Conservation (phyloP, 2,113 vertebrate genomes). For the Cyanistes caeruleus region DNA sequence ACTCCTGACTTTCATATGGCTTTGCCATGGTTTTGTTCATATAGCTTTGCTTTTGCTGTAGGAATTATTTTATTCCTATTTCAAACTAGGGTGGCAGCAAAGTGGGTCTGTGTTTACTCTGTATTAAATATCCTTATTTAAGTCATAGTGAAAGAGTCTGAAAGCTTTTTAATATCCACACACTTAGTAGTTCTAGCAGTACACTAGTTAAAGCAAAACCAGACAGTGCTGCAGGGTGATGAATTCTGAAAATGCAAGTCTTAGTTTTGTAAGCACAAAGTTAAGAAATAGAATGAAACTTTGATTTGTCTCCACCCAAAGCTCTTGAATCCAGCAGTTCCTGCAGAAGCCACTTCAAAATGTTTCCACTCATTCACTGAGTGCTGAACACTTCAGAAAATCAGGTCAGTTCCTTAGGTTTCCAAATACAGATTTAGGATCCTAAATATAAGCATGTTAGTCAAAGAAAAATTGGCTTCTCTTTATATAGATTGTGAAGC, state of each 20-base stretch:
- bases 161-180: neutral
- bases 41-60: neutral
- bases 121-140: neutral
- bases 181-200: neutral
- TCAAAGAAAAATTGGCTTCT: slow-evolving; percentile 22
- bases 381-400: slow-evolving; percentile 37
- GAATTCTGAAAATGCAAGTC: neutral
- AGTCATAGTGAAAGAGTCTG: neutral
- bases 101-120: neutral
- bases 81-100: neutral
- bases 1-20: neutral
- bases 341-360: slow-evolving; percentile 11
- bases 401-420: slow-evolving; percentile 49
- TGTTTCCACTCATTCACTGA: slow-evolving; percentile 23
- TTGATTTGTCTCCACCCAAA: neutral
- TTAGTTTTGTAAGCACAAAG: neutral
- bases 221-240: neutral
- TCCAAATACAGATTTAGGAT: slow-evolving; percentile 50
- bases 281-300: slow-evolving; percentile 13
- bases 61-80: neutral
- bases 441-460: slow-evolving; percentile 56
- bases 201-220: neutral
- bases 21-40: neutral
- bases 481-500: slow-evolving; percentile 23
- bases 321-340: neutral